These are phyloP conservation scores for Drosophila histrio DNA, from an alignment of 2,888 invertebrate genomes.

Conservation along the genomic window DNA sequence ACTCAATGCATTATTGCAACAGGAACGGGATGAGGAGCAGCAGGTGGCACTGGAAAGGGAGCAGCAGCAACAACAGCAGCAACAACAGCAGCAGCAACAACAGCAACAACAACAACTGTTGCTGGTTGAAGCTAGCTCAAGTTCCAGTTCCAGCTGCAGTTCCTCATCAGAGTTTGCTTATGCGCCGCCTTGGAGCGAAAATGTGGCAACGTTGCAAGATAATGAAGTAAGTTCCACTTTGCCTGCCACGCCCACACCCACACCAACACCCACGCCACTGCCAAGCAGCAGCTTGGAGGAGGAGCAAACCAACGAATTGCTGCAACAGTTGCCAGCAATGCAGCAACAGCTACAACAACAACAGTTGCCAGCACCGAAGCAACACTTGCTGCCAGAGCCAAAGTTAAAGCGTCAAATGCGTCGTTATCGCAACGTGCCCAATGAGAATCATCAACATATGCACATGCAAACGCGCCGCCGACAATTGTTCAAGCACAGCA, in stretches of 20 bases:
- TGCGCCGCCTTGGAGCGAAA: slow-evolving; percentile 22
- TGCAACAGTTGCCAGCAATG: too few relatives aligned
- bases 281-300: neutral
- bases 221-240: slow-evolving; percentile 70
- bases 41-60: slow-evolving; percentile 75
- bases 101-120: slow-evolving; percentile 28
- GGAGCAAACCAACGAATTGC: neutral
- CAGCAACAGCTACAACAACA: slow-evolving; percentile 18
- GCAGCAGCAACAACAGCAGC: slow-evolving; percentile 55
- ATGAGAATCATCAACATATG: slow-evolving; percentile 76
- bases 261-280: neutral
- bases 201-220: slow-evolving; percentile 54
- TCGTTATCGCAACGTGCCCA: slow-evolving; percentile 79
- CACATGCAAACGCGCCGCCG: slow-evolving; percentile 62
- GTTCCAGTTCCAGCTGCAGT: slow-evolving; percentile 24
- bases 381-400: slow-evolving; percentile 1
- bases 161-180: slow-evolving; percentile 18
- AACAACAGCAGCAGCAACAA: slow-evolving; percentile 32
- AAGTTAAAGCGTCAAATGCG: slow-evolving; percentile 57
- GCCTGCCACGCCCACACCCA: slow-evolving; percentile 45
- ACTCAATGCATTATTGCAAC: slow-evolving; percentile 77
- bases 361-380: slow-evolving; percentile 1
- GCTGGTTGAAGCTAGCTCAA: slow-evolving; percentile 37
- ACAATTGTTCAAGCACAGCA: slow-evolving; percentile 55
- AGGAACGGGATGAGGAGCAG: slow-evolving; percentile 79